Conservation (phyloP, 2,888 invertebrate genomes). For the Spodoptera picta region DNA sequence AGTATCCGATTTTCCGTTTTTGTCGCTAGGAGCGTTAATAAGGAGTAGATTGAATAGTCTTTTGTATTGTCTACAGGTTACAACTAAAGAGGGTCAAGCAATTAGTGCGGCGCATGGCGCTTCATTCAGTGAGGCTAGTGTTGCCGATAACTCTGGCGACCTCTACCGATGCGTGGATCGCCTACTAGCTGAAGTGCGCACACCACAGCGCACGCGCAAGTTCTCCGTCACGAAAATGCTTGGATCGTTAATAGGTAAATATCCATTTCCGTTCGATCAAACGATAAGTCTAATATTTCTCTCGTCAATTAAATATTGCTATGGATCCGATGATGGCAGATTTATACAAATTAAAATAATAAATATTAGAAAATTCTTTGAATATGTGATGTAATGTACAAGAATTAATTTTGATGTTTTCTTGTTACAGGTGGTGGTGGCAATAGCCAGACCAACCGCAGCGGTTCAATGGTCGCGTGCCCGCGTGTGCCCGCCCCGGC, state of each 20-base stretch:
- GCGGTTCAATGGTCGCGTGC: conserved; percentile 89
- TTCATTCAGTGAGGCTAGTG: conserved; percentile 94
- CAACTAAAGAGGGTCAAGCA: conserved; percentile 91
- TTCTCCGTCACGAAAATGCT: conserved; percentile 95
- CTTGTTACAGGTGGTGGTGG: conserved; percentile 74
- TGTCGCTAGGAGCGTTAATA: conserved; percentile 26
- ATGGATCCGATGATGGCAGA: background rate
- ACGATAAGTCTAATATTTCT: background rate
- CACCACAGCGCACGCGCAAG: conserved; percentile 90
- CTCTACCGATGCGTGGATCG: conserved; percentile 92
- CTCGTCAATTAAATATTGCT: conserved; percentile 10
- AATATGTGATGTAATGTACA: background rate
- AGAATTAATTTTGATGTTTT: background rate
- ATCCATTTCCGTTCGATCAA: conserved; percentile 10
- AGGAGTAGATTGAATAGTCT: background rate
- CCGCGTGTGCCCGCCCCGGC: conserved; percentile 90
- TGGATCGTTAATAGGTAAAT: conserved; percentile 91
- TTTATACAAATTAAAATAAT: conserved; percentile 2
- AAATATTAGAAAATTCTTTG: background rate
- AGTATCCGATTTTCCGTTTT: conserved; percentile 10
- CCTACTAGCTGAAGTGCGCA: conserved; percentile 91
- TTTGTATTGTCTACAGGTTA: conserved; percentile 85
- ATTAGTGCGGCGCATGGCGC: conserved; percentile 91
- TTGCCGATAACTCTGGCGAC: conserved; percentile 93
- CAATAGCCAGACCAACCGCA: conserved; percentile 76